Conservation (phyloP, 2,797 vertebrate species). For the Meriones psammophilus region DNA sequence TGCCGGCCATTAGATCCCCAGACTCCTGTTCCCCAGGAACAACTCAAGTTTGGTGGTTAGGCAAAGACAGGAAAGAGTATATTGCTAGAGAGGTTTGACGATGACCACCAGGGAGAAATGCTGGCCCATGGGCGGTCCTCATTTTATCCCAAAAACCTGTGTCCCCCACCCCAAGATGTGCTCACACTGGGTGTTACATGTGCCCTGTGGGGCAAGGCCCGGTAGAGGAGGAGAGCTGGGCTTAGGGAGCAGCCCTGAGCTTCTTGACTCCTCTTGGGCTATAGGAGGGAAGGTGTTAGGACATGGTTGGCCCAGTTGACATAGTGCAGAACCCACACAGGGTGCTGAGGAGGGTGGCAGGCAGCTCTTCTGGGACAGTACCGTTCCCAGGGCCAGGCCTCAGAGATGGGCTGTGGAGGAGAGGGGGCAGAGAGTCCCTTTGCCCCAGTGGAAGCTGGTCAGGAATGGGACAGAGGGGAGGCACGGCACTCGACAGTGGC, state of each 20-base stretch:
- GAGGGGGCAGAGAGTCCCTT: constrained; percentile 31
- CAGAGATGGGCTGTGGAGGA: constrained; percentile 28
- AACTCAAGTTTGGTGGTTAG: background rate
- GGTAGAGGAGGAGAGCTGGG: background rate
- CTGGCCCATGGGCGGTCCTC: background rate
- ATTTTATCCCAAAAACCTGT: background rate
- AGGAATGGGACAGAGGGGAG: background rate
- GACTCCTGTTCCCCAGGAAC: background rate
- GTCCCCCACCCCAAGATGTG: background rate
- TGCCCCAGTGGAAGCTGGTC: constrained; percentile 29
- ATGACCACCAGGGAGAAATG: background rate
- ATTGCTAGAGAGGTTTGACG: constrained; percentile 24
- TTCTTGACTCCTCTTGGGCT: background rate
- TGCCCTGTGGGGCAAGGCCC: background rate
- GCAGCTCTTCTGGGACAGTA: background rate
- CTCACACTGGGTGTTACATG: background rate
- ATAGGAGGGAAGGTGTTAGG: background rate
- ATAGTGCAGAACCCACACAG: constrained; percentile 72
- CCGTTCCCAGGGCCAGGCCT: constrained; percentile 29
- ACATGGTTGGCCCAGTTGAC: background rate
- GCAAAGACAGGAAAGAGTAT: constrained; percentile 8
- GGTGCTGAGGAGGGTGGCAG: background rate
- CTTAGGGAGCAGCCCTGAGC: background rate
- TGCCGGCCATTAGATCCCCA: background rate
- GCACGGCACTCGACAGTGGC: background rate